phyloP scores from a whole-genome alignment of 2,113 vertebrate genomes.

The Anas platyrhynchos region DNA sequence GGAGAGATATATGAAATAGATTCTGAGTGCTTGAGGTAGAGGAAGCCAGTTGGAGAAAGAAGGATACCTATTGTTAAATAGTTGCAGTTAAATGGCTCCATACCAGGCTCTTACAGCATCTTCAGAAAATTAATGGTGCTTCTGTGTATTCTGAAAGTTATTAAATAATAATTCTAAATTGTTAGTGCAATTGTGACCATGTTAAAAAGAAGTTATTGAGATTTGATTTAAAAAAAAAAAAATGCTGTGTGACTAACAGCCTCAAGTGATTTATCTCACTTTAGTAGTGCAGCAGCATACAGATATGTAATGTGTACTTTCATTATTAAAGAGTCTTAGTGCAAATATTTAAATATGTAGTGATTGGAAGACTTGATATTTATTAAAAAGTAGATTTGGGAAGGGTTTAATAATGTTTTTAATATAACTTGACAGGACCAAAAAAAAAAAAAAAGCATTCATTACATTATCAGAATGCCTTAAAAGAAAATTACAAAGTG shows the following conservation, averaged over 20 bases:
- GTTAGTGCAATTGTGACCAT: not conserved
- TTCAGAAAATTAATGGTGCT: not conserved
- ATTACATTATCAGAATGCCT: not conserved
- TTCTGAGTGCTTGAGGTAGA: not conserved
- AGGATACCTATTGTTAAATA: not conserved
- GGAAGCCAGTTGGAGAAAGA: not conserved
- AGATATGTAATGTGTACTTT: not conserved
- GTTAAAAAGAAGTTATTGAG: not conserved
- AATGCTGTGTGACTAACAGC: constrained; percentile 31
- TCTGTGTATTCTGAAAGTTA: not conserved
- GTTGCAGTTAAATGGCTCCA: not conserved
- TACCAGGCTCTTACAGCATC: not conserved
- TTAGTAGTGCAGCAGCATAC: not conserved
- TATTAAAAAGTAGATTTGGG: constrained; percentile 12
- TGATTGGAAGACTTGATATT: constrained; percentile 33
- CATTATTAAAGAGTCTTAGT: constrained; percentile 32
- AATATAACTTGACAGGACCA: not conserved
- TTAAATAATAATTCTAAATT: not conserved
- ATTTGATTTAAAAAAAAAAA: constrained; percentile 33
- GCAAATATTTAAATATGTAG: constrained; percentile 65
- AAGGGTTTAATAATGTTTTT: constrained; percentile 15
- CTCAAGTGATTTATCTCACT: constrained; percentile 44
- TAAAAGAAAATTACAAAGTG: not conserved
- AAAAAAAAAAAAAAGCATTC: not conserved
- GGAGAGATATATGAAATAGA: not conserved